Base-by-base conservation (phyloP, 64 coral and sea anemone species). In the Pachyseris speciosa region DNA sequence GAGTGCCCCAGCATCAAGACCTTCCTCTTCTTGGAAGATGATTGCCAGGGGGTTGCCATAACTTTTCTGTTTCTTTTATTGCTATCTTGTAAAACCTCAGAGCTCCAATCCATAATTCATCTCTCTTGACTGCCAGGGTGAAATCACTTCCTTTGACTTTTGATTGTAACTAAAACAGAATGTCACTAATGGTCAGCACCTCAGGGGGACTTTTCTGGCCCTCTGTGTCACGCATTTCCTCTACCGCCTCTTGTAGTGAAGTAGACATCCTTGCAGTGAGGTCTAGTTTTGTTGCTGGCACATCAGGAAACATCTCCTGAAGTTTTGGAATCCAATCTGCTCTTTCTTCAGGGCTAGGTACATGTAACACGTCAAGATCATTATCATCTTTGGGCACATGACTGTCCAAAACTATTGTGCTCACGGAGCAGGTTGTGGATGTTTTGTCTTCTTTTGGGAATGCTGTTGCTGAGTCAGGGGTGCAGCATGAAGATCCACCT, bases 1-100 rank as follows among this genome's bases (percentile, higher is more conserved):
- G 17, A 90, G 65, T 12, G 43, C 88, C 34, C 75, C 61, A 30
- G 60, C 88, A 67, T 80, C 88, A 48, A 90, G 33, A 20, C 87
- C 87, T 67, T 69, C 63, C 64, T 90, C 74, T 30, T 48, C 44
- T 80, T 89, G 61, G 42, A 90, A 90, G 77, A 29, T 66, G 20
- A 89, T 66, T 53, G 63, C 33, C 59, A 69, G 74, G 78, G 15
- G 39, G 47, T 39, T 79, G 43, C 60, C 52, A 90, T 3, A 90
- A 43, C 28, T 78, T 78, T 40, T 76, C n/a, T 20, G 61, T 24
- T 48, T 80, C 41, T 65, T 57, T 80, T 22, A 90, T 32, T 42
- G n/a, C 25, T 44, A 45, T 90, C 39, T 90, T 90, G 48, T 73
- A 73, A 73, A 43, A 39, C 28, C 69, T 36, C 27, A 73, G 69